A percentile compares a stretch with the other conserved stretches of the same genome.
Evolutionary conservation across 2,113 vertebrate genomes (phyloP).

Genomic region (Grantiella picta): DNA sequence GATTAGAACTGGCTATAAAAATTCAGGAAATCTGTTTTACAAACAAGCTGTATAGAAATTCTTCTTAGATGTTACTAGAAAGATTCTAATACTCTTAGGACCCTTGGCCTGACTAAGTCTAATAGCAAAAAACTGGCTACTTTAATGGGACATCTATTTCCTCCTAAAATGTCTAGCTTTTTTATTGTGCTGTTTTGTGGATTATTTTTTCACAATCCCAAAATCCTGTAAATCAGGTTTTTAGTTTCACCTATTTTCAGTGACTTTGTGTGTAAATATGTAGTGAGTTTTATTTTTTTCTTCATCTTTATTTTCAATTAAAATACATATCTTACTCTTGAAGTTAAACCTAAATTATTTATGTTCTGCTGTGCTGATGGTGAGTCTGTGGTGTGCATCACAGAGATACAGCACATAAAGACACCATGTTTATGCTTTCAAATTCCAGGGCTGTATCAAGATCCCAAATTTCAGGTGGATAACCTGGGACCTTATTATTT

Average conservation of each 20-base stretch:
- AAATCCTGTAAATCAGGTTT: background rate
- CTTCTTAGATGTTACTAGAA: background rate
- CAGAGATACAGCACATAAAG: background rate
- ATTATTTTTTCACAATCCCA: background rate
- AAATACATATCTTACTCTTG: background rate
- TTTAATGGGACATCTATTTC: background rate
- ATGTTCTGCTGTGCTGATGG: background rate
- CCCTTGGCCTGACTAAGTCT: background rate
- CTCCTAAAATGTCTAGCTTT: background rate
- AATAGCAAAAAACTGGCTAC: background rate
- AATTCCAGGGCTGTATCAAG: background rate
- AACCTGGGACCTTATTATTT: background rate
- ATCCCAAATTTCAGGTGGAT: background rate
- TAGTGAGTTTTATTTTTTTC: background rate
- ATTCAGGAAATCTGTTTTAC: background rate
- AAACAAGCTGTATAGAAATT: background rate
- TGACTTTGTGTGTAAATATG: background rate
- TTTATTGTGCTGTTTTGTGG: background rate
- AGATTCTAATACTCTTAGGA: background rate
- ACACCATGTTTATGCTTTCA: background rate
- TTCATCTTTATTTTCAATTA: background rate
- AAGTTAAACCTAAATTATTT: background rate
- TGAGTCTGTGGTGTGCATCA: background rate
- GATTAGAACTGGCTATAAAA: background rate
- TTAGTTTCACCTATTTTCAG: background rate